phyloP scores from a whole-genome alignment of 2,113 vertebrate genomes.

The Oreochromis tanganicae region DNA sequence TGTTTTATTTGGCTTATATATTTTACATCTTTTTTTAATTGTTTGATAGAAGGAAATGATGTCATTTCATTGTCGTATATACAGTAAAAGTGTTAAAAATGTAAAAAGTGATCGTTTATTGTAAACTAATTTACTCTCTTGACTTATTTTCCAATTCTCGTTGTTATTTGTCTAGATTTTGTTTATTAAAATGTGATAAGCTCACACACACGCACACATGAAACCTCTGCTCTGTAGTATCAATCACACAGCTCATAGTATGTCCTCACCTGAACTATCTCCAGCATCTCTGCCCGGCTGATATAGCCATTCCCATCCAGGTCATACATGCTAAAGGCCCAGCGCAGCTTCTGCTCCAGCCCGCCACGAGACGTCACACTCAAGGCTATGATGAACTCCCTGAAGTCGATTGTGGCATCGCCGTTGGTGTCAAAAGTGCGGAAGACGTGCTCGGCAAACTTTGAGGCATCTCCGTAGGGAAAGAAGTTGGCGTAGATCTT shows the following conservation, averaged over 20 bases:
- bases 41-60: neutral
- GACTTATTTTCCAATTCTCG: neutral
- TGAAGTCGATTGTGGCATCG: constrained; percentile 76
- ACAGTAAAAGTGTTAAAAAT: neutral
- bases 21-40: neutral
- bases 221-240: neutral
- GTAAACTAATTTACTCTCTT: neutral
- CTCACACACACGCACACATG: neutral
- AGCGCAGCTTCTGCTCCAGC: constrained; percentile 77
- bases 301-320: constrained; percentile 78
- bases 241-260: neutral
- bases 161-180: neutral
- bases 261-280: constrained; percentile 74
- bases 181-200: neutral
- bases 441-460: constrained; percentile 76
- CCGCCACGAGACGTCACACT: constrained; percentile 75
- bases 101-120: neutral
- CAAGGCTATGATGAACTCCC: constrained; percentile 78
- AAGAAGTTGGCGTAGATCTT: constrained; percentile 81
- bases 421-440: constrained; percentile 76
- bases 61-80: neutral
- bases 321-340: constrained; percentile 80
- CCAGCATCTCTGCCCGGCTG: constrained; percentile 77
- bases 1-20: neutral
- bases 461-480: constrained; percentile 76